Conservation (phyloP, 2,888 invertebrate species). For the Muscina levida region DNA sequence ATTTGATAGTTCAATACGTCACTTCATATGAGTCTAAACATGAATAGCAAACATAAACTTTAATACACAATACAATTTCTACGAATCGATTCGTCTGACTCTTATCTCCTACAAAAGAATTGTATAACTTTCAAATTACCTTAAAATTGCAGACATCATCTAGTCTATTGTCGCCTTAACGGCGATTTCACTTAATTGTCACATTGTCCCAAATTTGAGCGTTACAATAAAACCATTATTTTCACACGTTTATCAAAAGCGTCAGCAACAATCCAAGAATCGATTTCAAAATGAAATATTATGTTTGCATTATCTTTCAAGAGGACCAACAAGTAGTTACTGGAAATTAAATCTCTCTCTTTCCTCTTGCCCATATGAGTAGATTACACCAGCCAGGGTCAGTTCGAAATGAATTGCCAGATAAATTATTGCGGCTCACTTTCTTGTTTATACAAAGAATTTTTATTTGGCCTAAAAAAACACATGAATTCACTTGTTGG, state of each 20-base stretch:
- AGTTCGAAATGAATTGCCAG: slow-evolving; percentile 1
- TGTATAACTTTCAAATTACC: background rate
- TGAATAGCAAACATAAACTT: too few relatives aligned
- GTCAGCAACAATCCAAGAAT: slow-evolving; percentile 10
- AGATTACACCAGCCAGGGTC: too few relatives aligned
- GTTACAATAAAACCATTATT: background rate
- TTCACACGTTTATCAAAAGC: slow-evolving; percentile 27
- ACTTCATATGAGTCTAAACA: too few relatives aligned
- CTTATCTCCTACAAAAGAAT: too few relatives aligned
- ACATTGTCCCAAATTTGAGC: background rate
- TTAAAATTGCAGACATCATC: slow-evolving; percentile 31
- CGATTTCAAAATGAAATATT: slow-evolving; percentile 6
- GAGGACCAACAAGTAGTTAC: background rate
- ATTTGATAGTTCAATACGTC: too few relatives aligned
- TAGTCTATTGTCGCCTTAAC: background rate
- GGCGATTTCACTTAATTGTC: slow-evolving; percentile 20
- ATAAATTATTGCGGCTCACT: slow-evolving; percentile 44
- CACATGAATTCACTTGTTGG: slow-evolving; percentile 51
- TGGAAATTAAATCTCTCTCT: background rate
- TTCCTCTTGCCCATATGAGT: background rate
- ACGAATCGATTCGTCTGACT: too few relatives aligned
- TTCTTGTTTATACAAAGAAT: slow-evolving; percentile 34
- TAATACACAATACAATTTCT: too few relatives aligned
- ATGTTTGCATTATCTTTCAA: background rate
- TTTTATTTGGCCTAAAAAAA: slow-evolving; percentile 49